These are phyloP conservation scores for Leptinotarsa undecemlineata DNA, from an alignment of 1,140 invertebrate species.

Conservation along the genomic window DNA sequence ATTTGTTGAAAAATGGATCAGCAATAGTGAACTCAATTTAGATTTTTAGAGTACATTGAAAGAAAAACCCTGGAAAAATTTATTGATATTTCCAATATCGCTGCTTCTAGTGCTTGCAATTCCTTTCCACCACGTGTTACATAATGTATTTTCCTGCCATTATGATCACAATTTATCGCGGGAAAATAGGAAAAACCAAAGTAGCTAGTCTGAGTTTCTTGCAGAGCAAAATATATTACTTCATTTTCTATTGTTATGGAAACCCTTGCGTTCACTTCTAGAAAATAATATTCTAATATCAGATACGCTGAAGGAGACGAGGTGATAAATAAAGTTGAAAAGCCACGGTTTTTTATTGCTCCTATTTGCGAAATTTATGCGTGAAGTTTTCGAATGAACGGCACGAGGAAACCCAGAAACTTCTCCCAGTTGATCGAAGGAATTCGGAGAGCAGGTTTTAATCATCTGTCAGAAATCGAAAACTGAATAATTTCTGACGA, in stretches of 20 bases:
- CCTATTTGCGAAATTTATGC: slow-evolving; percentile 8
- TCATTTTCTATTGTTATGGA: slow-evolving; percentile 19
- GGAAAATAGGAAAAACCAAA: slow-evolving; percentile 18
- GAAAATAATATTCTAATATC: slow-evolving; percentile 19
- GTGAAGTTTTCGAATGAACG: neutral
- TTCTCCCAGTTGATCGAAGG: too few species aligned
- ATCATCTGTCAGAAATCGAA: too few species aligned
- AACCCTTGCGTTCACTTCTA: slow-evolving; percentile 14
- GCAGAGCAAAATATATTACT: slow-evolving; percentile 9
- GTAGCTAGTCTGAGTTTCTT: slow-evolving; percentile 8
- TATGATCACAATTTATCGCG: slow-evolving; percentile 14
- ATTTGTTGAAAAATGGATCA: too few species aligned
- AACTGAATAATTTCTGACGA: too few species aligned
- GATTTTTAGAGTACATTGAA: neutral
- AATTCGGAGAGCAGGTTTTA: too few species aligned
- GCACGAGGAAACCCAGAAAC: neutral
- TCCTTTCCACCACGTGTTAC: slow-evolving; percentile 19
- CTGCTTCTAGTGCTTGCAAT: slow-evolving; percentile 10
- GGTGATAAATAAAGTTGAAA: slow-evolving; percentile 13
- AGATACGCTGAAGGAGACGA: slow-evolving; percentile 11
- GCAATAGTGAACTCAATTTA: too few species aligned
- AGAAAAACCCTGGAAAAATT: neutral
- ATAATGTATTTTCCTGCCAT: slow-evolving; percentile 23
- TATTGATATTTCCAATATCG: slow-evolving; percentile 19
- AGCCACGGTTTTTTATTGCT: slow-evolving; percentile 11